These are phyloP conservation scores for Pomatorhinus ruficollis DNA, from an alignment of 2,113 vertebrate genomes.

Conservation along the genomic window DNA sequence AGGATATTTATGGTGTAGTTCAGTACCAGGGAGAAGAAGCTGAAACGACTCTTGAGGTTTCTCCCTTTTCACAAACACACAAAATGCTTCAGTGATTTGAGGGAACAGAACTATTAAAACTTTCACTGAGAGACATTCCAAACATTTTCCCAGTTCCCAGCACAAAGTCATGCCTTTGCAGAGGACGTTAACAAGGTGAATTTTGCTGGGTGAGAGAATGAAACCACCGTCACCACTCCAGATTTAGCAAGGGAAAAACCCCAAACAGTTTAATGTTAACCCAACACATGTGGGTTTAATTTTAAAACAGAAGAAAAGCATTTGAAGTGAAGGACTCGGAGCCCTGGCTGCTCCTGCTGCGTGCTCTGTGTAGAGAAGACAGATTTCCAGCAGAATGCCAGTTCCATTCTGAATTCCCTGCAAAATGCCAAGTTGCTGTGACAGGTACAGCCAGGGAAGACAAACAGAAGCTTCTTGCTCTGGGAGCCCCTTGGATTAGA, in stretches of 20 bases:
- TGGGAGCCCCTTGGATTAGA: not conserved
- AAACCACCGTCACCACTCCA: accelerated
- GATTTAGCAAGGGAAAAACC: not conserved
- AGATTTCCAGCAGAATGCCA: not conserved
- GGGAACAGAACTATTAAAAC: not conserved
- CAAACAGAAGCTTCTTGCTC: not conserved
- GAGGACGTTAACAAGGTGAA: not conserved
- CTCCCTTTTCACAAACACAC: not conserved
- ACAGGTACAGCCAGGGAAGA: not conserved
- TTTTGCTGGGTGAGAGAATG: not conserved
- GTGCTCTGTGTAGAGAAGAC: not conserved
- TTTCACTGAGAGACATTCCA: not conserved
- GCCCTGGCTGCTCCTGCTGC: not conserved
- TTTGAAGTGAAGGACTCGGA: accelerated
- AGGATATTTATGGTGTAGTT: not conserved
- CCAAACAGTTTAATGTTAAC: accelerated
- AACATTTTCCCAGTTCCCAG: not conserved
- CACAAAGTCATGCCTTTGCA: not conserved
- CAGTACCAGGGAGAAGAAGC: not conserved
- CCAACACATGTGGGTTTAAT: not conserved
- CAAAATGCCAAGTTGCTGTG: not conserved
- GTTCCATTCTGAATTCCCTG: not conserved
- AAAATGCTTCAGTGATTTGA: not conserved
- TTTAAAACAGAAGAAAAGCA: not conserved
- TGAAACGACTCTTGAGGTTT: not conserved